Evolutionary conservation across 2,888 invertebrate genomes (phyloP).

Genomic region (Apoda limacodes): DNA sequence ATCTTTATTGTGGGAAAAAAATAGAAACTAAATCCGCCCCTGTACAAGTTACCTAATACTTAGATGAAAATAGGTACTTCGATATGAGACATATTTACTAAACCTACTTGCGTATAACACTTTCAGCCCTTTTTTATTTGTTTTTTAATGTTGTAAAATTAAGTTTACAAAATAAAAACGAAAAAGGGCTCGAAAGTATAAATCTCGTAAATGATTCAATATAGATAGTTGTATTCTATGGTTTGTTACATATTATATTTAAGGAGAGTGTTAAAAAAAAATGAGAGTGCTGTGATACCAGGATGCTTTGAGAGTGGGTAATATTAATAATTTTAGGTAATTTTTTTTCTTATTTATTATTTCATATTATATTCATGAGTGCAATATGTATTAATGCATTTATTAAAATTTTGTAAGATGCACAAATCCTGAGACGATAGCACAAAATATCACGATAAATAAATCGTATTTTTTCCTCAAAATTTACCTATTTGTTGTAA

Average conservation of each 20-base stretch:
- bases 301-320: constrained; percentile 40
- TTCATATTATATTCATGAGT: no score
- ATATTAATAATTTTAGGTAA: no score
- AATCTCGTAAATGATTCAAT: constrained; percentile 23
- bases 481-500: constrained; percentile 8
- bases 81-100: no score
- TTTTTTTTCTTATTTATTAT: no score
- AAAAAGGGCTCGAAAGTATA: constrained; percentile 24
- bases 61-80: no score
- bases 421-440: no score
- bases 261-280: constrained; percentile 31
- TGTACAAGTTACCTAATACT: constrained; percentile 18
- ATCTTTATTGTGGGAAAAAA: constrained; percentile 8
- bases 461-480: constrained; percentile 3
- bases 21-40: constrained; percentile 24
- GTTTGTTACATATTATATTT: constrained; percentile 32
- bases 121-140: constrained; percentile 24
- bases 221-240: constrained; percentile 30
- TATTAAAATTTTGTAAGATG: no score
- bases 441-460: constrained; percentile 9
- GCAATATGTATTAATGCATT: no score
- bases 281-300: constrained; percentile 59
- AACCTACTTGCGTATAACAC: no score
- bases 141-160: no score
- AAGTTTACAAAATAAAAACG: no score